Conservation (phyloP, 2,113 vertebrate species). For the Eubucco bourcierii region DNA sequence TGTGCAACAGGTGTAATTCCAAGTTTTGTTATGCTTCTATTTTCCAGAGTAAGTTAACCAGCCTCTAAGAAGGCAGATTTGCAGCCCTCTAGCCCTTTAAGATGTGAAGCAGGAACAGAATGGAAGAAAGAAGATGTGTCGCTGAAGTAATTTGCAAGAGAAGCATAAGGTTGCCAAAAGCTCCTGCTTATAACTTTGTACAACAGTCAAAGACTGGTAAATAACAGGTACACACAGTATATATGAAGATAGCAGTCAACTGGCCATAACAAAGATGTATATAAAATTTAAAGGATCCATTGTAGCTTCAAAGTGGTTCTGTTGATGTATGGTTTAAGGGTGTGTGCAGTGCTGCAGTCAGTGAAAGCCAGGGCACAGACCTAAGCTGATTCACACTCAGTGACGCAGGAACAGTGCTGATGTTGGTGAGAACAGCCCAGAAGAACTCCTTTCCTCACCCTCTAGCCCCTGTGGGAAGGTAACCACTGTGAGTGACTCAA, state of each 20-base stretch:
- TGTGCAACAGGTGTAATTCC: not conserved
- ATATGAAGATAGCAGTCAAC: not conserved
- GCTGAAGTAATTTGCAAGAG: not conserved
- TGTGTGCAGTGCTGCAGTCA: fast-evolving
- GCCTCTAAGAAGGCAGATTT: not conserved
- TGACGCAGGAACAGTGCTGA: fast-evolving
- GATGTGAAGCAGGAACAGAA: not conserved
- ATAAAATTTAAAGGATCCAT: not conserved
- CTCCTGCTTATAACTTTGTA: not conserved
- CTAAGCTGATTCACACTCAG: not conserved
- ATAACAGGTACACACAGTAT: not conserved
- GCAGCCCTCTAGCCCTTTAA: not conserved
- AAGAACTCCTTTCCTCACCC: not conserved
- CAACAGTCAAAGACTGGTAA: not conserved
- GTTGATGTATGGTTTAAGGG: too few species aligned
- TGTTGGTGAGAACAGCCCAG: fast-evolving
- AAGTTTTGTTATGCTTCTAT: not conserved
- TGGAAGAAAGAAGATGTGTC: not conserved
- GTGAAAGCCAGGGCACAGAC: not conserved
- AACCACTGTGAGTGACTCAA: not conserved
- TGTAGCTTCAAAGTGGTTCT: not conserved
- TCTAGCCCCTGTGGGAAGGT: too few species aligned
- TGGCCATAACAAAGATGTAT: not conserved
- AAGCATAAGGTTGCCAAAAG: not conserved
- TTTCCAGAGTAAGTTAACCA: not conserved